Percentiles rank a stretch among this genome's conserved stretches.
Evolutionary conservation across 2,113 vertebrate genomes (phyloP).

Genomic region (Sinocyclocheilus maitianheensis): DNA sequence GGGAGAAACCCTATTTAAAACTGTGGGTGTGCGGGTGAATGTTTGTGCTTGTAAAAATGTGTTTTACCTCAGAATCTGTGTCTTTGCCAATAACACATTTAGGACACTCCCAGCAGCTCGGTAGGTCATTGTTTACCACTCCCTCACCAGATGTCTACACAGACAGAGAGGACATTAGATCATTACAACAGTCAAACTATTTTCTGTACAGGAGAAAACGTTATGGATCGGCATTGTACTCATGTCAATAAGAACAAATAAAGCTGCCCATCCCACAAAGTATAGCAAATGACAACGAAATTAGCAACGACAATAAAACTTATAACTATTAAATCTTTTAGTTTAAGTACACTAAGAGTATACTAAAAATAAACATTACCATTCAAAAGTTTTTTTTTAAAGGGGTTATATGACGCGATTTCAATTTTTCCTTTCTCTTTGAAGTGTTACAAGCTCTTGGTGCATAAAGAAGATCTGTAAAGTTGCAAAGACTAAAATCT

Average conservation of each 20-base stretch:
- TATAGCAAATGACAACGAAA: not conserved
- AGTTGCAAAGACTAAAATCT: too few relatives aligned
- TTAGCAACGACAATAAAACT: not conserved
- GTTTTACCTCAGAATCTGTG: slow-evolving; percentile 79
- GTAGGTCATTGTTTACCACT: slow-evolving; percentile 90
- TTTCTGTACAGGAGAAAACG: not conserved
- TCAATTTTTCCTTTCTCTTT: too few relatives aligned
- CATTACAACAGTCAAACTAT: not conserved
- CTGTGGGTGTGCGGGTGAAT: not conserved
- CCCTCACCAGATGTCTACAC: slow-evolving; percentile 88
- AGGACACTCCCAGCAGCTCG: slow-evolving; percentile 97
- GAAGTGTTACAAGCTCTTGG: too few relatives aligned
- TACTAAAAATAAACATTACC: too few relatives aligned
- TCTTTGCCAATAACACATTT: slow-evolving; percentile 87
- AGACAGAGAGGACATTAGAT: not conserved
- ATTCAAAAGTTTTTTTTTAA: too few relatives aligned
- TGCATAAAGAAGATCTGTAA: too few relatives aligned
- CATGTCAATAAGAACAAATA: too few relatives aligned
- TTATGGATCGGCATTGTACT: too few relatives aligned
- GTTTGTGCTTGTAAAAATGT: not conserved
- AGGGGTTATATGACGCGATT: too few relatives aligned
- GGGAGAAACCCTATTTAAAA: not conserved
- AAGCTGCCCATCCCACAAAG: not conserved
- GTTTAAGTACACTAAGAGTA: too few relatives aligned
- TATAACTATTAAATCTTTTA: too few relatives aligned